These are phyloP conservation scores for Danionella dracula DNA, from an alignment of 2,797 vertebrate species.

Conservation along the genomic window DNA sequence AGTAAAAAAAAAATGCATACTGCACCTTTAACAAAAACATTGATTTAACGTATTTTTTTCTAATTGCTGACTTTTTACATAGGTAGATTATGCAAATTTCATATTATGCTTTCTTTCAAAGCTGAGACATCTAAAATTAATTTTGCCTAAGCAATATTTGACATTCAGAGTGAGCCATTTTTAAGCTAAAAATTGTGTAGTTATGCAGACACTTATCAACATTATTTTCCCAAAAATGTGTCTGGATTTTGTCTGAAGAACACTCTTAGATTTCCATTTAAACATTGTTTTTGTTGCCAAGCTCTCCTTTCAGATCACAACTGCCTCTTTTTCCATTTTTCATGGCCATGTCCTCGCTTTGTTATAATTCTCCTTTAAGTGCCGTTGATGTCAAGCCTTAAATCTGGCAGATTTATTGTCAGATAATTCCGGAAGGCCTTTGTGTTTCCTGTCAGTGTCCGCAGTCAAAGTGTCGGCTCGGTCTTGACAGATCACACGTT, in stretches of 20 bases:
- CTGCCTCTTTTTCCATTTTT: constrained; percentile 26
- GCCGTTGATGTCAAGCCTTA: constrained; percentile 57
- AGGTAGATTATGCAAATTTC: too few relatives aligned
- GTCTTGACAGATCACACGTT: constrained; percentile 79
- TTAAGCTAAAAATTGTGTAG: too few relatives aligned
- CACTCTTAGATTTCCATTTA: constrained; percentile 17
- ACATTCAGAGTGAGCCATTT: too few relatives aligned
- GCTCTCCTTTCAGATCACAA: background rate
- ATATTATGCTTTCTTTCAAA: too few relatives aligned
- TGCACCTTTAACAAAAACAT: too few relatives aligned
- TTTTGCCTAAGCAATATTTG: too few relatives aligned
- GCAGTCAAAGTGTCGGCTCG: constrained; percentile 67
- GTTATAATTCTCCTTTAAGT: constrained; percentile 45
- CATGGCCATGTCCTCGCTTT: constrained; percentile 32
- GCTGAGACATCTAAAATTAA: too few relatives aligned
- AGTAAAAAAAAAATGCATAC: too few relatives aligned
- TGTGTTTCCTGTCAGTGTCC: constrained; percentile 61
- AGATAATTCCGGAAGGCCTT: constrained; percentile 71
- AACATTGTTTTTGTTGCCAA: background rate
- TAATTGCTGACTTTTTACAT: too few relatives aligned
- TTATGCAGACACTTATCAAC: background rate
- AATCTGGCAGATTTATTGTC: constrained; percentile 74
- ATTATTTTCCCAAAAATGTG: background rate
- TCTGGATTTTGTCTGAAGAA: too few relatives aligned
- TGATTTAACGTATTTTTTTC: too few relatives aligned